Base-by-base conservation (phyloP, 2,113 vertebrate genomes). In the Cromileptes altivelis region DNA sequence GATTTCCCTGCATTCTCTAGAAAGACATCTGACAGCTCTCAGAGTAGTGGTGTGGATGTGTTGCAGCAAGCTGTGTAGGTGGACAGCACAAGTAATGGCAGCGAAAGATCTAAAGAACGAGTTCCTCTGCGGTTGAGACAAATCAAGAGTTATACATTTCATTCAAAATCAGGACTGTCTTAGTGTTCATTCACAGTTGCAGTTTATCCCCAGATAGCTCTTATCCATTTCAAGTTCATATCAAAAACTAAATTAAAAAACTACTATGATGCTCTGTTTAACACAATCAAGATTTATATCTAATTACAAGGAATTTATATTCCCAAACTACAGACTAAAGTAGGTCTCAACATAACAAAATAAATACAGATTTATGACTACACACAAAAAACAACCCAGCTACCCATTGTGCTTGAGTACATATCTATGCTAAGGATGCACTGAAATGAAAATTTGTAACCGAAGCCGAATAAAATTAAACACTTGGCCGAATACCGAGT, bases 61-160 rank as follows among this genome's bases (percentile, higher is more conserved):
- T 49, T 58, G 78, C 30, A 17, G 53, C 25, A 30, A 45, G 78
- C 18, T 56, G 80, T 75, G 85, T 81, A 86, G 83, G 83, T 79
- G 84, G 81, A 86, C 74, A 76, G 70, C 53, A 6, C 53, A 15
- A 14, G 81, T 17, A 64, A 37, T 4, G 49, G 42, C 21, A 4
- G 23, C n/a, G 62, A 74, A 9, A 70, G 58, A 78, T 77, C 71
- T 69, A n/a, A 73, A 69, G 60, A 62, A 57, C 5, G 67, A 50
- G 21, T 70, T 47, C 45, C 10, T 10, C 30, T 70, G 60, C 40
- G 30, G 50, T 21, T 40, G 27, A 25, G 71, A 80, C 11, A 42
- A 19, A 30, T 57, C 56, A 56, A 49, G 23, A 58, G 30, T 30
- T 37, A 57, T 9, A 0, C 13, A 14, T 79, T 37, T 69, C 23